A percentile compares a stretch with the other conserved stretches of the same genome.
Evolutionary conservation across 2,797 vertebrate genomes (phyloP).

Genomic region (Nannoperca obscura): DNA sequence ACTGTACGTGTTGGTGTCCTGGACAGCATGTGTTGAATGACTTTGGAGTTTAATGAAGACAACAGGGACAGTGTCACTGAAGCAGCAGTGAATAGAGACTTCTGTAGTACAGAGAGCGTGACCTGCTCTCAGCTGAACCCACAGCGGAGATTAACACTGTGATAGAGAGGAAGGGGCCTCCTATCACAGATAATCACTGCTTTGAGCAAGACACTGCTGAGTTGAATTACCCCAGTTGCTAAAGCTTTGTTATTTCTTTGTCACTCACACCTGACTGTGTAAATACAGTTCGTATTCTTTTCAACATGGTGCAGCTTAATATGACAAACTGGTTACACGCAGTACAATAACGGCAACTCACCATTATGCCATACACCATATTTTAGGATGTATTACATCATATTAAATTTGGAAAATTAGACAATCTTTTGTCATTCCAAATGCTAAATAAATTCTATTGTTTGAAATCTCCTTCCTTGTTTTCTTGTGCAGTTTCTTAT

Average conservation of each 20-base stretch:
- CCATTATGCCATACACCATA: too few species aligned
- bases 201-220: conserved; percentile 41
- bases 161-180: conserved; percentile 39
- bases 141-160: conserved; percentile 45
- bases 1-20: conserved; percentile 1
- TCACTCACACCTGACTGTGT: conserved; percentile 30
- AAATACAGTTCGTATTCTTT: conserved; percentile 17
- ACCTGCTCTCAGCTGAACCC: conserved; percentile 46
- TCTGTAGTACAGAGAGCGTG: conserved; percentile 32
- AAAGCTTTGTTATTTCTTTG: conserved; percentile 38
- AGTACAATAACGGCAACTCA: neutral
- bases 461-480: neutral
- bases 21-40: neutral
- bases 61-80: conserved; percentile 33
- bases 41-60: conserved; percentile 6
- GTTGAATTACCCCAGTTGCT: conserved; percentile 32
- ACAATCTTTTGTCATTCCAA: neutral
- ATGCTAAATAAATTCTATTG: neutral
- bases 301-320: conserved; percentile 6
- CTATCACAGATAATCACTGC: conserved; percentile 50
- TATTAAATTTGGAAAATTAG: neutral
- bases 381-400: neutral
- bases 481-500: neutral
- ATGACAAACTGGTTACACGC: conserved; percentile 26
- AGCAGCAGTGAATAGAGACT: conserved; percentile 39